phyloP scores from a whole-genome alignment of 2,888 invertebrate species.

The Euplagia quadripunctaria region DNA sequence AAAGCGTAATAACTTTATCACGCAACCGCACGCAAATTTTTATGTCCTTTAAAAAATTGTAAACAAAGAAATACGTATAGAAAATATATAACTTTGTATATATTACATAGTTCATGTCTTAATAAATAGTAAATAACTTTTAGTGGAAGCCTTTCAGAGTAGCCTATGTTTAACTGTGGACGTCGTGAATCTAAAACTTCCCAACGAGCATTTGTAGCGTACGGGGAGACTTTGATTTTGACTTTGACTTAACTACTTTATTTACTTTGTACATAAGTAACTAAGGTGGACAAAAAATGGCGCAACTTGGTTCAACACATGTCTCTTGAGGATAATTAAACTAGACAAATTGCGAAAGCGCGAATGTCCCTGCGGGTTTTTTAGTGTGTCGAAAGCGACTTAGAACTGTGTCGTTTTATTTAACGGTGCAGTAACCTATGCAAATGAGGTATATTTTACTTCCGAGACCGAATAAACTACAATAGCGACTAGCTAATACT shows the following conservation, averaged over 20 bases:
- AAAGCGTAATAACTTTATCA: background rate
- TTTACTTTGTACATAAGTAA: too few species aligned
- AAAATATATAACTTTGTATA: background rate
- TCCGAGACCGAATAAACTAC: background rate
- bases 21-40: background rate
- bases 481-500: background rate
- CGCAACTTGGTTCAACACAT: too few species aligned
- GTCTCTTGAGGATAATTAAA: background rate
- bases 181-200: too few species aligned
- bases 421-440: background rate
- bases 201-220: too few species aligned
- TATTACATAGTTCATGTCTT: too few species aligned
- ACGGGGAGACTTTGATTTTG: too few species aligned
- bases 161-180: too few species aligned
- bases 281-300: too few species aligned
- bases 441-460: background rate
- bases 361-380: background rate
- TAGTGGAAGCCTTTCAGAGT: too few species aligned
- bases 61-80: background rate
- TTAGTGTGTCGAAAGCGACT: background rate
- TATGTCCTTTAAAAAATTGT: background rate
- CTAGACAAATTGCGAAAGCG: background rate
- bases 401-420: background rate
- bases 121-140: too few species aligned
- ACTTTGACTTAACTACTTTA: too few species aligned